Percentiles rank a stretch among this genome's conserved stretches.
These are phyloP conservation scores for Collichthys lucidus DNA, from an alignment of 2,113 vertebrate species.

Conservation along the genomic window DNA sequence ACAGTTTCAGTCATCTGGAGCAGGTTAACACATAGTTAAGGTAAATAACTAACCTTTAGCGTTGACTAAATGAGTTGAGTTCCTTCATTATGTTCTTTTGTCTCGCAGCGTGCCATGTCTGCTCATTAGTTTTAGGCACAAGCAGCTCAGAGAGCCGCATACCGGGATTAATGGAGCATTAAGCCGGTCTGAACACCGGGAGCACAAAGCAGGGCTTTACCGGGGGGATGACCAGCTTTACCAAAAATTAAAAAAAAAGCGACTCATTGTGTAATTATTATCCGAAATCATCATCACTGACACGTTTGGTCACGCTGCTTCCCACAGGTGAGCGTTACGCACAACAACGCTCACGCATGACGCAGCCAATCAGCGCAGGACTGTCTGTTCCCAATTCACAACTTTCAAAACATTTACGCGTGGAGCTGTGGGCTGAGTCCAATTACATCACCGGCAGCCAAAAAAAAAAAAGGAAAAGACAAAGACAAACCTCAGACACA, in stretches of 20 bases:
- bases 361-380: conserved; percentile 47
- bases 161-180: conserved; percentile 45
- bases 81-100: neutral
- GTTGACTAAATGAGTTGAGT: neutral
- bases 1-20: no score
- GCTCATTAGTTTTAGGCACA: conserved; percentile 32
- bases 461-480: conserved; percentile 32
- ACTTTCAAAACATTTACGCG: conserved; percentile 69
- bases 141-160: conserved; percentile 20
- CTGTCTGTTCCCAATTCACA: conserved; percentile 41
- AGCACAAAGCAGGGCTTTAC: conserved; percentile 2
- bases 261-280: no score
- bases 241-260: no score
- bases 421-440: conserved; percentile 72
- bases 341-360: conserved; percentile 23
- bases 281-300: neutral
- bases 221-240: no score
- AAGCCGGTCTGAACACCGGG: neutral
- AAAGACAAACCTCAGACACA: conserved; percentile 14
- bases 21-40: no score
- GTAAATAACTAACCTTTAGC: no score
- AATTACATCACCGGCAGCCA: conserved; percentile 69
- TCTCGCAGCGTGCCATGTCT: no score
- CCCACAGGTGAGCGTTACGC: conserved; percentile 40
- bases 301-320: neutral